A percentile compares a stretch with the other conserved stretches of the same genome.
Conservation (phyloP, 2,113 vertebrate species). For the Pimephales promelas region DNA sequence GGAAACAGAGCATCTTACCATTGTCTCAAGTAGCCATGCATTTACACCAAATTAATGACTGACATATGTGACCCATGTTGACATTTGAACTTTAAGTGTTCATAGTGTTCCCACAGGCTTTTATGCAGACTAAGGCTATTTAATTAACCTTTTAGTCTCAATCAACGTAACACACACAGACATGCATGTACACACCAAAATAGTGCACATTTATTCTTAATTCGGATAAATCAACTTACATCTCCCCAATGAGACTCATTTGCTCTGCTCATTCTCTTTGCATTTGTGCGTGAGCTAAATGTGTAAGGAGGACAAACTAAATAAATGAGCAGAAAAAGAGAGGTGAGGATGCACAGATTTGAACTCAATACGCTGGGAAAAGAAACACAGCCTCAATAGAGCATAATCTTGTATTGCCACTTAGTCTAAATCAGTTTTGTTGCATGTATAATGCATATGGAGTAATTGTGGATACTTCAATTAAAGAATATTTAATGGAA, state of each 20-base stretch:
- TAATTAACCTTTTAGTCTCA: conserved; percentile 67
- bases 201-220: conserved; percentile 50
- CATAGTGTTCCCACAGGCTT: conserved; percentile 49
- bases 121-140: conserved; percentile 70
- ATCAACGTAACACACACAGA: not conserved
- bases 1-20: not conserved
- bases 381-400: conserved; percentile 10
- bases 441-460: not conserved
- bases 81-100: conserved; percentile 59
- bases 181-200: conserved; percentile 25
- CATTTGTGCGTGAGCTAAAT: conserved; percentile 52
- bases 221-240: conserved; percentile 55
- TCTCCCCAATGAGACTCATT: conserved; percentile 41
- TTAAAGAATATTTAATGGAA: not conserved
- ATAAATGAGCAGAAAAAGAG: conserved; percentile 48
- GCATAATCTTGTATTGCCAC: conserved; percentile 14
- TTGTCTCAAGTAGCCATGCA: conserved; percentile 5
- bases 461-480: conserved; percentile 8
- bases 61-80: conserved; percentile 64
- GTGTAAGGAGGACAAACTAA: conserved; percentile 48
- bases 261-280: conserved; percentile 38
- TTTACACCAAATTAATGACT: conserved; percentile 62
- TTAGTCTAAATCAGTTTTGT: not conserved
- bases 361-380: not conserved
- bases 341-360: conserved; percentile 33